Percentiles rank a stretch among this genome's conserved stretches.
Conservation (phyloP, 1,140 invertebrate species). For the Acromyrmex charruanus region DNA sequence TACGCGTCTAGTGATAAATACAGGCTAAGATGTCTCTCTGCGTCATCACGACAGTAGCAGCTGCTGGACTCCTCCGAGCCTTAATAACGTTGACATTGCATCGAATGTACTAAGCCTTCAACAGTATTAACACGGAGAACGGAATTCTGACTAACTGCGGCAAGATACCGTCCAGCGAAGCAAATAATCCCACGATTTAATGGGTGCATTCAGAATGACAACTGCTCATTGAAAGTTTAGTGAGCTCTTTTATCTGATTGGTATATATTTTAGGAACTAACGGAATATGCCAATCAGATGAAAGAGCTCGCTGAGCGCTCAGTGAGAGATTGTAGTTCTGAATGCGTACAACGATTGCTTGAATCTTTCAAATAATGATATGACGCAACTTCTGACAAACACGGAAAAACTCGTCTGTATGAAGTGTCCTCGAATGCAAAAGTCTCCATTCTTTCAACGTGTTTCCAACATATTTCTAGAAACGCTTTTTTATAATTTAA, state of each 20-base stretch:
- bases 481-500: constrained; percentile 26
- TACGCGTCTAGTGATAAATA: not conserved
- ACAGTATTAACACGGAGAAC: constrained; percentile 22
- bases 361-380: not conserved
- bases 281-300: too few species aligned
- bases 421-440: not conserved
- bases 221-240: too few species aligned
- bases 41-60: not conserved
- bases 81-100: constrained; percentile 55
- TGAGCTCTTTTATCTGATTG: too few species aligned
- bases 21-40: constrained; percentile 5
- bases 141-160: constrained; percentile 33
- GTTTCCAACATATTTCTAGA: not conserved
- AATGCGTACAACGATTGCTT: not conserved
- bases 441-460: not conserved
- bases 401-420: not conserved
- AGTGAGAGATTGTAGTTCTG: too few species aligned
- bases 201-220: not conserved
- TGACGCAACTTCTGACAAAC: not conserved
- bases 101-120: constrained; percentile 12
- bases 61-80: constrained; percentile 8
- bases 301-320: too few species aligned
- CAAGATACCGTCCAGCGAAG: not conserved
- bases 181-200: constrained; percentile 42
- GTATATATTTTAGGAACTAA: too few species aligned